Evolutionary conservation across 1,140 invertebrate species (phyloP).

Genomic region (Pomacea maculata): DNA sequence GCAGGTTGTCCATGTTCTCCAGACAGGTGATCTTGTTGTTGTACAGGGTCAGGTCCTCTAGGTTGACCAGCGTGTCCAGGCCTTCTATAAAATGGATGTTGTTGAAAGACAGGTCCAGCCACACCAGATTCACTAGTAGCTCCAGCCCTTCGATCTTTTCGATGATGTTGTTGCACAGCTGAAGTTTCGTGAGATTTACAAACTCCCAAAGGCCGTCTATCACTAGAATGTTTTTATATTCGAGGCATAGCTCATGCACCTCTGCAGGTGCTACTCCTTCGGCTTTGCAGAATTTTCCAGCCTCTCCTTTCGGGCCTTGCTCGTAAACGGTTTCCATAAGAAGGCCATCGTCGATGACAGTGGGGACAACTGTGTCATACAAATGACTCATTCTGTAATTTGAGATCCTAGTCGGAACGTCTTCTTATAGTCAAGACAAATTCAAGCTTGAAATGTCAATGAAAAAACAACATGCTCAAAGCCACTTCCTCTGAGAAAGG

Average conservation of each 20-base stretch:
- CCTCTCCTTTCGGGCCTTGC: conserved; percentile 65
- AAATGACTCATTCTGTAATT: conserved; percentile 60
- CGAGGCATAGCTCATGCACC: conserved; percentile 59
- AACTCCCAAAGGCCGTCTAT: conserved; percentile 67
- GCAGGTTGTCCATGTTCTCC: conserved; percentile 63
- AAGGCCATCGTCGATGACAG: conserved; percentile 65
- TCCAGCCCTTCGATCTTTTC: conserved; percentile 66
- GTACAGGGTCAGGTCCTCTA: conserved; percentile 65
- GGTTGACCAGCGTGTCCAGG: conserved; percentile 62
- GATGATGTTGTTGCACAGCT: conserved; percentile 67
- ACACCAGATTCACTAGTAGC: conserved; percentile 59
- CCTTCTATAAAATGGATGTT: conserved; percentile 67
- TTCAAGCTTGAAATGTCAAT: too few species aligned
- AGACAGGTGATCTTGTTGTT: conserved; percentile 65
- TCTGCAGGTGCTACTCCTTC: conserved; percentile 64
- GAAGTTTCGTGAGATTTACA: conserved; percentile 60
- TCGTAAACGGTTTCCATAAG: conserved; percentile 62
- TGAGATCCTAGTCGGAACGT: neutral
- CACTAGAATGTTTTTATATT: conserved; percentile 65
- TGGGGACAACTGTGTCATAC: conserved; percentile 66
- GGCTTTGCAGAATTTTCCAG: conserved; percentile 59
- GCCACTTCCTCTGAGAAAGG: too few species aligned
- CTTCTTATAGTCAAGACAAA: neutral
- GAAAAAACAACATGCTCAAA: too few species aligned
- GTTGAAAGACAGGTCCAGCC: conserved; percentile 68